Evolutionary conservation across 2,113 vertebrate genomes (phyloP).

Genomic region (Mustela nigripes): DNA sequence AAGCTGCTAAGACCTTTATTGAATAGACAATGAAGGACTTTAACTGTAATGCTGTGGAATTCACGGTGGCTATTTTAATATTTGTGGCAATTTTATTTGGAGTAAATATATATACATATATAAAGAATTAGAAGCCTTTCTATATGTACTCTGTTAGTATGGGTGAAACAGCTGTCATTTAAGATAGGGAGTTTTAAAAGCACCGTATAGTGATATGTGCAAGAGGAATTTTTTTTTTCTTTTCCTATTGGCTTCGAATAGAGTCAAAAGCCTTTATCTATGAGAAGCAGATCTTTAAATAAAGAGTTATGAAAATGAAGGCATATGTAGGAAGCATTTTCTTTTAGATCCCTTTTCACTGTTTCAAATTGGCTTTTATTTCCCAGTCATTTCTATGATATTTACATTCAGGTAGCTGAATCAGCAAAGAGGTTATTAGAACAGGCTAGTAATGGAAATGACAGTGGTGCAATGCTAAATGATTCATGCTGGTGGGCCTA

Average conservation of each 20-base stretch:
- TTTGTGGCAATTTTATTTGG: constrained; percentile 35
- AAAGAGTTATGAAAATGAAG: constrained; percentile 60
- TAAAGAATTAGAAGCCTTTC: not conserved
- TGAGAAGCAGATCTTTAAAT: constrained; percentile 64
- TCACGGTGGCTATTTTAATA: not conserved
- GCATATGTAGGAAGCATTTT: constrained; percentile 11
- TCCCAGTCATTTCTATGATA: constrained; percentile 64
- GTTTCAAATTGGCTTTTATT: constrained; percentile 64
- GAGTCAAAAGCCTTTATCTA: constrained; percentile 47
- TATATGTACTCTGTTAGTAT: not conserved
- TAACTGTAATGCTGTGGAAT: not conserved
- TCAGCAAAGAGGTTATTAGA: constrained; percentile 71
- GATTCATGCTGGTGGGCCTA: not conserved
- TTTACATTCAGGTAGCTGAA: constrained; percentile 70
- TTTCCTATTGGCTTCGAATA: constrained; percentile 28
- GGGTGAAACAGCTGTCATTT: constrained; percentile 28
- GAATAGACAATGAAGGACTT: constrained; percentile 11
- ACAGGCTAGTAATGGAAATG: constrained; percentile 50
- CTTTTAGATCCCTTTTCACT: constrained; percentile 50
- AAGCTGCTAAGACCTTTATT: not conserved
- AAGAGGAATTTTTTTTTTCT: constrained; percentile 52
- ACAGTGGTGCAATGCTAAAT: not conserved
- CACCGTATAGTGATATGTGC: not conserved
- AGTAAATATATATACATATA: not conserved
- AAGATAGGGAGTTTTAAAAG: constrained; percentile 51